Base-by-base conservation (phyloP, 2,797 vertebrate species). In the Syngnathus acus region DNA sequence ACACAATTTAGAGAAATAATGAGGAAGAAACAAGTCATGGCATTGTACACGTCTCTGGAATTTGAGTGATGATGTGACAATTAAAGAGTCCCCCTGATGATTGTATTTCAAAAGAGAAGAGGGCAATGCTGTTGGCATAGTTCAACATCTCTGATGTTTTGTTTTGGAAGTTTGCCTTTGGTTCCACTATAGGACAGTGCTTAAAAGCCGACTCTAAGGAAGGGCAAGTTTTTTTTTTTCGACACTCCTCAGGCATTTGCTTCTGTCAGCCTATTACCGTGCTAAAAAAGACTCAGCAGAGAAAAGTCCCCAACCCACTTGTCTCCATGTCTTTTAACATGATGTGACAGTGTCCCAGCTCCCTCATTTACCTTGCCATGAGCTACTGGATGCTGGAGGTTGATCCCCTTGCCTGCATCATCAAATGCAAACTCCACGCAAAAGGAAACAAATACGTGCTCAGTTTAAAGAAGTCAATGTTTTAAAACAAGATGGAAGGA, bases 201-300 rank as follows among this genome's bases (percentile, higher is more conserved):
- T 72, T 72, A 67, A 57, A 75, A 72, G 66, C 72, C 76, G 78
- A 86, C 83, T 87, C 75, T 70, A 84, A 83, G 81, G 64, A 68
- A 75, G 17, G 55, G 67, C 70, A 78, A 76, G 48, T 66, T 77
- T 83, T 66, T 65, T 79, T 80, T 86, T 82, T 85, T 79, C 67
- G 76, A 72, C 78, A 75, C 72, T 80, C 72, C 67, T 76, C 4
- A 69, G 82, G 71, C 81, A 74, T 89, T 89, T 83, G 82, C 88
- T 84, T 85, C 81, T 72, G 86, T 89, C 87, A 88, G 82, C 83
- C 78, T 76, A 82, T 83, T 86, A 83, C 87, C 48, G 83, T 75
- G 72, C 77, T 69, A 76, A 72, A 75, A 76, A 80, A 83, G 84
- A 89, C 79, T 91, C 84, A 81, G 85, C 84, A 78, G 77, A 83